Conservation (phyloP, 1,140 invertebrate species). For the Luehdorfia chinensis region DNA sequence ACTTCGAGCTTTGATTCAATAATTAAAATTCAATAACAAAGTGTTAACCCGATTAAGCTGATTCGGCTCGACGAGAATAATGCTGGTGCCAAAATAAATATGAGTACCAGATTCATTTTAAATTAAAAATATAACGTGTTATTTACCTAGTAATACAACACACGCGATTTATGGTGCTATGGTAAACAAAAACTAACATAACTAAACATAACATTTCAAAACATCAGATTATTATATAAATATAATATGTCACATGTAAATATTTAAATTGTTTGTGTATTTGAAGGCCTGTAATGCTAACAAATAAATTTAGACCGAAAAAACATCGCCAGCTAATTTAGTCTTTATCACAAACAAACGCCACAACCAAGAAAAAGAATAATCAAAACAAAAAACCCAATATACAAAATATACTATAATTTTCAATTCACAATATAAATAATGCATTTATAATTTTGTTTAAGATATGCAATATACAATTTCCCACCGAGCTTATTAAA, state of each 20-base stretch:
- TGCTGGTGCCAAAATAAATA: slow-evolving; percentile 11
- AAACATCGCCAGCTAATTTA: slow-evolving; percentile 6
- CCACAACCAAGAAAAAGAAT: slow-evolving; percentile 7
- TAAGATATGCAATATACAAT: no score
- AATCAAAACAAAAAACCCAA: neutral
- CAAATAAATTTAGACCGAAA: slow-evolving; percentile 4
- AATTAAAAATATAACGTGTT: slow-evolving; percentile 3
- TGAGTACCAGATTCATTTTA: slow-evolving; percentile 1
- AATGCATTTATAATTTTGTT: no score
- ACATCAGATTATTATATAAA: neutral
- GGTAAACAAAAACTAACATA: no score
- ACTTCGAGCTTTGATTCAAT: neutral
- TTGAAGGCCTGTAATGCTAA: no score
- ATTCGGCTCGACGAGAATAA: slow-evolving; percentile 6
- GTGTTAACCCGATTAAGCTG: slow-evolving; percentile 2
- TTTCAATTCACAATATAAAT: neutral
- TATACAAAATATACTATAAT: neutral
- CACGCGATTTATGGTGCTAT: no score
- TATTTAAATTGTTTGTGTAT: no score
- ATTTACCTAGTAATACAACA: no score
- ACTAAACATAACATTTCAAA: neutral
- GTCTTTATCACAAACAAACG: slow-evolving; percentile 7
- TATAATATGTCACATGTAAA: no score
- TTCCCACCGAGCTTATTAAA: no score
- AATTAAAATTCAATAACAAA: slow-evolving; percentile 5